phyloP scores from a whole-genome alignment of 2,797 vertebrate genomes.

The Cossypha polioptera region DNA sequence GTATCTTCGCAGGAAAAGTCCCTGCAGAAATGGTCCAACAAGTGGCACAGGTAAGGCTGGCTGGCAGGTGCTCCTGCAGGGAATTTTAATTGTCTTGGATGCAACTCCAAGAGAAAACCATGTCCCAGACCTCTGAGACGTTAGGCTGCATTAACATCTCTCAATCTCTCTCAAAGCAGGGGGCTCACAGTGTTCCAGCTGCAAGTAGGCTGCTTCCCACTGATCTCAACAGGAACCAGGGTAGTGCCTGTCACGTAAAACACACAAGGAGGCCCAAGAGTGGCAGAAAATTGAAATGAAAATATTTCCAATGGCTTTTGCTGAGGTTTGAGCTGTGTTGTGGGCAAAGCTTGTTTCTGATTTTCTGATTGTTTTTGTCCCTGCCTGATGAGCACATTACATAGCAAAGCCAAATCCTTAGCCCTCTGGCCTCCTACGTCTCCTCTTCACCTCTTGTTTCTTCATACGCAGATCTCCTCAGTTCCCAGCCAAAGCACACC shows the following conservation, averaged over 20 bases:
- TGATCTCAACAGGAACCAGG: background rate
- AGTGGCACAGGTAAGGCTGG: background rate
- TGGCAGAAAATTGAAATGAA: background rate
- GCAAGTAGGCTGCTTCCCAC: background rate
- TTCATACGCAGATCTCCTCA: background rate
- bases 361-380: conserved; percentile 23
- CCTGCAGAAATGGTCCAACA: background rate
- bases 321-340: background rate
- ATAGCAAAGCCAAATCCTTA: conserved; percentile 1
- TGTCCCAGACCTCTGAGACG: background rate
- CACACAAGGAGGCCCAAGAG: background rate
- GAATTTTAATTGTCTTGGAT: background rate
- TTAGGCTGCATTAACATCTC: background rate
- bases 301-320: background rate
- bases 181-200: background rate
- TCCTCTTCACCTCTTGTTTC: conserved; percentile 54
- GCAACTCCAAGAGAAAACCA: background rate
- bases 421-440: background rate
- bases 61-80: background rate
- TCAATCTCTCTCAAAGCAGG: background rate
- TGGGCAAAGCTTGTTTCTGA: background rate
- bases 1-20: background rate
- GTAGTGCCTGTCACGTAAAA: background rate
- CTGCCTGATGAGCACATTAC: background rate
- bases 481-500: conserved; percentile 30